Evolutionary conservation across 1,140 invertebrate species (phyloP).

Genomic region (Halyomorpha halys): DNA sequence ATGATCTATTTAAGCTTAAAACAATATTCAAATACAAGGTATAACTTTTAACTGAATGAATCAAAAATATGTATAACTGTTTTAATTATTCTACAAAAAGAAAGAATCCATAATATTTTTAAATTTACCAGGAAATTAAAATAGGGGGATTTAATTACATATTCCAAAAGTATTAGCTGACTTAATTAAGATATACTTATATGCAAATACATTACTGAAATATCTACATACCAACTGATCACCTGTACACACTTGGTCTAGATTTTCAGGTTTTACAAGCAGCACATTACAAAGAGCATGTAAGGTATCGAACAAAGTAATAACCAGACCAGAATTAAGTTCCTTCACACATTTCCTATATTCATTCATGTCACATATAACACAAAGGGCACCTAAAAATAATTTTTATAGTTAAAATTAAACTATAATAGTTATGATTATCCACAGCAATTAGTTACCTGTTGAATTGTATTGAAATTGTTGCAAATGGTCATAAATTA

Average conservation of each 20-base stretch:
- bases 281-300: slow-evolving; percentile 92
- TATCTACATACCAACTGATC: slow-evolving; percentile 71
- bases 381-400: slow-evolving; percentile 79
- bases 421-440: slow-evolving; percentile 14
- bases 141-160: background rate
- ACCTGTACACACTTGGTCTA: slow-evolving; percentile 87
- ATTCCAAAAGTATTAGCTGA: background rate
- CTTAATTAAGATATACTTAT: background rate
- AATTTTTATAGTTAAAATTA: slow-evolving; percentile 15
- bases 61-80: too few relatives aligned
- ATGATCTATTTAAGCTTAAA: too few relatives aligned
- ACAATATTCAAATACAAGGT: background rate
- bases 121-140: background rate
- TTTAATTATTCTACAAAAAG: background rate
- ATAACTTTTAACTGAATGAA: slow-evolving; percentile 4
- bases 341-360: slow-evolving; percentile 71
- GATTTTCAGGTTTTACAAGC: slow-evolving; percentile 89
- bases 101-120: background rate
- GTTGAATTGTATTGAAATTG: slow-evolving; percentile 92
- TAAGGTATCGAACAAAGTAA: slow-evolving; percentile 83
- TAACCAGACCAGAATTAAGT: slow-evolving; percentile 64
- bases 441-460: slow-evolving; percentile 42
- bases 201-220: background rate
- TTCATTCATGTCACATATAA: slow-evolving; percentile 96
- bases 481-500: slow-evolving; percentile 91